Conservation (phyloP, 2,797 vertebrate species). For the Mastacembelus armatus region DNA sequence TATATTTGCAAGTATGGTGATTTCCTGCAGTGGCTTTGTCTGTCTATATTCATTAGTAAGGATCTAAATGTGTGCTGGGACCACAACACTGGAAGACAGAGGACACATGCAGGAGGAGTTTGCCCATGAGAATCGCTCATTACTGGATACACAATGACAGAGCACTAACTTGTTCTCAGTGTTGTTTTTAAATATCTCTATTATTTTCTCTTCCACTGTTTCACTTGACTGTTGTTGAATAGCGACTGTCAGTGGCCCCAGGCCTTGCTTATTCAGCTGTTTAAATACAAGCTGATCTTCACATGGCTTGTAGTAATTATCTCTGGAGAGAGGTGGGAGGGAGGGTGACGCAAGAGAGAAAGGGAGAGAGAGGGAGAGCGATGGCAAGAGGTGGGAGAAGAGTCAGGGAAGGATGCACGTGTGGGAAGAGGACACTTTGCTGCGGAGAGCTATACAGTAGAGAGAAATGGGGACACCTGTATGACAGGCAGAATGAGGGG, state of each 20-base stretch:
- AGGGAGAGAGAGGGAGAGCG: slow-evolving; percentile 41
- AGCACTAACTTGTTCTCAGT: slow-evolving; percentile 5
- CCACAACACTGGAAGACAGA: slow-evolving; percentile 15
- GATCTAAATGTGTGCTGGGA: slow-evolving; percentile 11
- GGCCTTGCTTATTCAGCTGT: slow-evolving; percentile 79
- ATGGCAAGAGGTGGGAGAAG: slow-evolving; percentile 51
- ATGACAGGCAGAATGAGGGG: slow-evolving; percentile 7
- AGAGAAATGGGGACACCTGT: slow-evolving; percentile 11
- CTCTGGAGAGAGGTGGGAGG: slow-evolving; percentile 51
- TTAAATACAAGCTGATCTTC: slow-evolving; percentile 83
- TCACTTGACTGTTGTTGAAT: slow-evolving; percentile 63
- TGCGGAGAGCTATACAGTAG: slow-evolving; percentile 6
- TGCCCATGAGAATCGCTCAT: slow-evolving; percentile 10
- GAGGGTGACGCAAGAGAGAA: no score
- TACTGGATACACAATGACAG: slow-evolving; percentile 14
- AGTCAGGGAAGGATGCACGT: slow-evolving; percentile 48
- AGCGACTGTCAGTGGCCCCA: slow-evolving; percentile 67
- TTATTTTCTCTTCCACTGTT: slow-evolving; percentile 54
- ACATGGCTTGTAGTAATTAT: slow-evolving; percentile 80
- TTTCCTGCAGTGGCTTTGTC: not conserved
- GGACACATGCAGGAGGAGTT: slow-evolving; percentile 23
- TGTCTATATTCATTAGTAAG: slow-evolving; percentile 1
- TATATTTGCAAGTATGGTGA: not conserved
- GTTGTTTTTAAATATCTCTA: slow-evolving; percentile 37
- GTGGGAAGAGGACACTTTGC: slow-evolving; percentile 42